A percentile compares a stretch with the other conserved stretches of the same genome.
Evolutionary conservation across 2,797 vertebrate species (phyloP).

Genomic region (Chelonia mydas): DNA sequence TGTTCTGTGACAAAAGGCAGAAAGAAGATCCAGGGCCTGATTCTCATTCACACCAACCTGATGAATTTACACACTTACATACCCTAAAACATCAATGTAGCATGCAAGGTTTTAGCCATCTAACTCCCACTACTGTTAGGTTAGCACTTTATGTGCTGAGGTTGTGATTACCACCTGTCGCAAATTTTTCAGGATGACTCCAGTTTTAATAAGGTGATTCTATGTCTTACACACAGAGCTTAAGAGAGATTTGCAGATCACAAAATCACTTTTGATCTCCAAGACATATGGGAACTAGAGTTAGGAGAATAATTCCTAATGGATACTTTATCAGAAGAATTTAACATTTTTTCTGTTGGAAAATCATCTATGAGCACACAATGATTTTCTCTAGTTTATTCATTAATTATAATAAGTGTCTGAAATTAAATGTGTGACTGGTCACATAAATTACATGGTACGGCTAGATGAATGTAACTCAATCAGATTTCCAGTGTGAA

Average conservation of each 20-base stretch:
- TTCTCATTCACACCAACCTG: conserved; percentile 5
- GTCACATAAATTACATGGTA: conserved; percentile 30
- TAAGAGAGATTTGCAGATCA: conserved; percentile 10
- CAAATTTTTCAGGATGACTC: neutral
- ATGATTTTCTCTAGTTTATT: conserved; percentile 11
- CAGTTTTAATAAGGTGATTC: neutral
- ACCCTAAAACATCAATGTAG: neutral
- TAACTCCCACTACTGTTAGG: neutral
- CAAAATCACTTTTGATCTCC: neutral
- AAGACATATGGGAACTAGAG: conserved; percentile 1
- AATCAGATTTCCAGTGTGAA: conserved; percentile 1
- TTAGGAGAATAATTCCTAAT: conserved; percentile 8
- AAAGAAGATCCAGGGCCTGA: neutral
- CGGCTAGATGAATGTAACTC: conserved; percentile 23
- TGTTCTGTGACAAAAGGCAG: neutral
- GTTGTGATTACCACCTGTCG: neutral
- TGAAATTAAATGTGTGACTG: conserved; percentile 39
- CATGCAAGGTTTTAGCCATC: neutral
- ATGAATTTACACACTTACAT: neutral
- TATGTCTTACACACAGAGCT: neutral
- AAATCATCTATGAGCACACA: neutral
- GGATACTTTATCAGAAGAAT: neutral
- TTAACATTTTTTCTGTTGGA: neutral
- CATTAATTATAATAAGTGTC: conserved; percentile 16
- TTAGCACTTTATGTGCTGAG: neutral